These are phyloP conservation scores for Rallus limicola DNA, from an alignment of 2,113 vertebrate genomes.

Conservation along the genomic window DNA sequence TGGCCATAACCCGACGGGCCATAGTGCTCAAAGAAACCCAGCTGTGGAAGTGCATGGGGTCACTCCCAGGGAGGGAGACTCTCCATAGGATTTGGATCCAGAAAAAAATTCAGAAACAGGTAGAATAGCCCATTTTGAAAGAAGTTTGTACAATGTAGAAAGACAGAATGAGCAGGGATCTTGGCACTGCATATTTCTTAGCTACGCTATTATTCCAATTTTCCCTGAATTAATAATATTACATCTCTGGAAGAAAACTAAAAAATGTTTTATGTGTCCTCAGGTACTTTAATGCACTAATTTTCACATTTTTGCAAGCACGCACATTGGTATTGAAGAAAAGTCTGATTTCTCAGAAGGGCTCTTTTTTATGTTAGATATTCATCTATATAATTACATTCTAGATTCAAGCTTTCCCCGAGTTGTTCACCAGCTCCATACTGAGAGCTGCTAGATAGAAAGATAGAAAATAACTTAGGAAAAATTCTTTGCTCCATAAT, in stretches of 20 bases:
- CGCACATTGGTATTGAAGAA: background rate
- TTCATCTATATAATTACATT: background rate
- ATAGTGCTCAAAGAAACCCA: background rate
- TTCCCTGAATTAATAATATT: background rate
- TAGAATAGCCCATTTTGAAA: background rate
- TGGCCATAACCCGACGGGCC: background rate
- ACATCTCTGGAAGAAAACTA: background rate
- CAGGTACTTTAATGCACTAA: background rate
- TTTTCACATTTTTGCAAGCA: background rate
- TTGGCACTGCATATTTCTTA: background rate
- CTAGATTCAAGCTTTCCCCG: background rate
- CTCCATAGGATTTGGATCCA: background rate
- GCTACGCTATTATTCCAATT: background rate
- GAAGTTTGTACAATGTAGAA: background rate
- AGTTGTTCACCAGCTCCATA: background rate
- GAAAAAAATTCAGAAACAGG: background rate
- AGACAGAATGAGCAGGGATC: background rate
- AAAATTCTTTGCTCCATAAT: background rate
- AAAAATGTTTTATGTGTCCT: background rate
- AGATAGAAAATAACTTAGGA: background rate
- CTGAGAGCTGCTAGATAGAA: background rate
- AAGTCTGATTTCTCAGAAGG: constrained; percentile 2
- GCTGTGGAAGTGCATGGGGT: accelerated
- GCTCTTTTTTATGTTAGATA: background rate
- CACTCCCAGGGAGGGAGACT: background rate